Base-by-base conservation (phyloP, 2,888 invertebrate genomes). In the Linnaemya tessellans region DNA sequence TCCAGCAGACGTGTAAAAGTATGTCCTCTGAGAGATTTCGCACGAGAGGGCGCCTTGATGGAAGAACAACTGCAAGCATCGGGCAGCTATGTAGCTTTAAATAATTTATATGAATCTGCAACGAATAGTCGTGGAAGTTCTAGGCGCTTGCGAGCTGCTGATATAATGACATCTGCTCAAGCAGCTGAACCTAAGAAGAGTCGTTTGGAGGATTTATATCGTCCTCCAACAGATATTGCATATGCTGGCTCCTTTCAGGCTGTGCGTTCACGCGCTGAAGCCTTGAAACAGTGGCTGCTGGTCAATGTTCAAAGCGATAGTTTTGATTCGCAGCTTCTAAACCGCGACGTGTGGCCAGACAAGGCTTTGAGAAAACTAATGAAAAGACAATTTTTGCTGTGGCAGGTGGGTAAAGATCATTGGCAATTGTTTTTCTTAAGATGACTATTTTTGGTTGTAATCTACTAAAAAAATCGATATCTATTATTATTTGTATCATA, bases 311-410 rank as follows among this genome's bases (percentile, higher is more conserved):
- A 96, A 90, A 94, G 95, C 90, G 94, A 94, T 30, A 93, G 94
- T 87, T 96, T 96, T 90, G 92, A 94, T 25, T 96, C 96, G 87
- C 96, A 96, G 91, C 93, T 94, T 11, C 92, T 96, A 64, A 96
- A 96, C 91, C 93, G 96, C 60, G 96, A 96, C 89, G 94, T 96
- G 1, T 96, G 96, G 96, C 94, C 95, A 15, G 94, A 94, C 87
- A 90, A 91, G 58, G 93, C 94, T 78, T 94, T 96, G 8, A 94
- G 94, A 84, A 93, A 93, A 77, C 91, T 96, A 79, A 92, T 96
- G 25, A 93, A 94, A 64, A 93, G 94, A 75, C 94, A 95, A 89
- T 96, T 96, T 90, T 91, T 96, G 18, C 93, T 96, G 88, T 96
- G 95, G 95, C 96, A 96, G 94, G 95, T 95, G 20, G 81, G 88